A percentile compares a stretch with the other conserved stretches of the same genome.
Evolutionary conservation across 2,797 vertebrate genomes (phyloP).

Genomic region (Scolopax bukidnonensis): DNA sequence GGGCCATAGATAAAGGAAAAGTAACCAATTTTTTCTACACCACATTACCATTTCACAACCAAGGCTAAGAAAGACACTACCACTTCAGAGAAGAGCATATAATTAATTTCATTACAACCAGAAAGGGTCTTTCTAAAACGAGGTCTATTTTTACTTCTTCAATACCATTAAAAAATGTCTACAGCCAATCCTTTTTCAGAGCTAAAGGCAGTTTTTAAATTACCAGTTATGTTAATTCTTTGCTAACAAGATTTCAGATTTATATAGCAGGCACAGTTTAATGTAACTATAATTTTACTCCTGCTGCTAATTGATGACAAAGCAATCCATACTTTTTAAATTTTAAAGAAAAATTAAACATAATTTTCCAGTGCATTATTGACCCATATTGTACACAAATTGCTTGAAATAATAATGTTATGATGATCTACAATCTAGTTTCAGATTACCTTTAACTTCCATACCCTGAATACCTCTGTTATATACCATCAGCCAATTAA

Average conservation of each 20-base stretch:
- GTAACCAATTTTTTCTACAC: background rate
- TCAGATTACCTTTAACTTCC: background rate
- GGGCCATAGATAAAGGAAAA: background rate
- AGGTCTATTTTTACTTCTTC: constrained; percentile 67
- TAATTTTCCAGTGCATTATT: constrained; percentile 20
- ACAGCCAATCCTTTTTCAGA: constrained; percentile 57
- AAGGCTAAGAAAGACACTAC: background rate
- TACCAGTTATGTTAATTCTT: constrained; percentile 67
- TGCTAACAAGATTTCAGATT: constrained; percentile 74
- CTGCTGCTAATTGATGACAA: constrained; percentile 70
- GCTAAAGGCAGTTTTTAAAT: constrained; percentile 74
- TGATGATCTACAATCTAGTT: background rate
- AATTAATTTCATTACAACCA: background rate
- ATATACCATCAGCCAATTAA: background rate
- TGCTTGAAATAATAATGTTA: constrained; percentile 18
- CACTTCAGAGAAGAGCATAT: background rate
- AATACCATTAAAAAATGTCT: constrained; percentile 59
- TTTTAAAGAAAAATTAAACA: constrained; percentile 60
- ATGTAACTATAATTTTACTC: constrained; percentile 62
- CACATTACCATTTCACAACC: background rate
- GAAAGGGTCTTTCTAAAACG: background rate
- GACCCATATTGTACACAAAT: constrained; percentile 51
- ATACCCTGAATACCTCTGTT: background rate
- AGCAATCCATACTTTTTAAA: constrained; percentile 51
- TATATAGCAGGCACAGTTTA: constrained; percentile 61